phyloP scores from a whole-genome alignment of 1,140 invertebrate genomes.

The Cotesia glomerata region DNA sequence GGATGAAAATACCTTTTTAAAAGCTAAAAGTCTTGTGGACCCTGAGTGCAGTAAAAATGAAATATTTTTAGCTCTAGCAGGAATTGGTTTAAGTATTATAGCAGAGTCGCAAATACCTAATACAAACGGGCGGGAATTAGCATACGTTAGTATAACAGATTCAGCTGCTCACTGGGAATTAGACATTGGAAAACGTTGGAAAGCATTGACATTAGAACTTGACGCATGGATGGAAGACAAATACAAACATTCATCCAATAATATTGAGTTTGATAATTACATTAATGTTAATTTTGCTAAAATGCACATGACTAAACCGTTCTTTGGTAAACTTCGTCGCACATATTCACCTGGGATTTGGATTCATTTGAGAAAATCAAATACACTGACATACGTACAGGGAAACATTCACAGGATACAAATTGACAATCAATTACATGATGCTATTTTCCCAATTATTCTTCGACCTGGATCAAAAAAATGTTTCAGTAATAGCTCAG shows the following conservation, averaged over 20 bases:
- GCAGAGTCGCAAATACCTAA: slow-evolving; percentile 34
- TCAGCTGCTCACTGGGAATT: slow-evolving; percentile 82
- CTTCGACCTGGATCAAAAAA: slow-evolving; percentile 69
- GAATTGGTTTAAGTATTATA: slow-evolving; percentile 72
- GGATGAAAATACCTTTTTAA: slow-evolving; percentile 75
- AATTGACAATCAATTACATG: slow-evolving; percentile 80
- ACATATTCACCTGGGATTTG: slow-evolving; percentile 79
- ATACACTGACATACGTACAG: slow-evolving; percentile 72
- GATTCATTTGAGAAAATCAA: slow-evolving; percentile 75
- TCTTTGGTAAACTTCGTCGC: slow-evolving; percentile 78
- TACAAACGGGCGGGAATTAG: slow-evolving; percentile 64
- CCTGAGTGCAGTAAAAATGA: slow-evolving; percentile 75
- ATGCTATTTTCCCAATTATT: slow-evolving; percentile 79
- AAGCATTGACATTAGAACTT: slow-evolving; percentile 76
- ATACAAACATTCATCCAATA: slow-evolving; percentile 71
- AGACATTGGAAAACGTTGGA: slow-evolving; percentile 80
- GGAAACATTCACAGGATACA: slow-evolving; percentile 73
- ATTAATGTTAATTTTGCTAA: slow-evolving; percentile 75
- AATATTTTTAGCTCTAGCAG: slow-evolving; percentile 73
- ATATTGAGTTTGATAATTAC: slow-evolving; percentile 79
- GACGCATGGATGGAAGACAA: slow-evolving; percentile 84
- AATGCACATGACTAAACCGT: slow-evolving; percentile 89
- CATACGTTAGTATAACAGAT: slow-evolving; percentile 71
- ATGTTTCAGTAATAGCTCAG: slow-evolving; percentile 50
- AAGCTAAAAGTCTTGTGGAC: slow-evolving; percentile 73